Evolutionary conservation across 37 sponge, comb jelly and placozoan species (phyloP), one percentile per base, ranked within the genome.

Genomic region (Haliclona indistincta): DNA sequence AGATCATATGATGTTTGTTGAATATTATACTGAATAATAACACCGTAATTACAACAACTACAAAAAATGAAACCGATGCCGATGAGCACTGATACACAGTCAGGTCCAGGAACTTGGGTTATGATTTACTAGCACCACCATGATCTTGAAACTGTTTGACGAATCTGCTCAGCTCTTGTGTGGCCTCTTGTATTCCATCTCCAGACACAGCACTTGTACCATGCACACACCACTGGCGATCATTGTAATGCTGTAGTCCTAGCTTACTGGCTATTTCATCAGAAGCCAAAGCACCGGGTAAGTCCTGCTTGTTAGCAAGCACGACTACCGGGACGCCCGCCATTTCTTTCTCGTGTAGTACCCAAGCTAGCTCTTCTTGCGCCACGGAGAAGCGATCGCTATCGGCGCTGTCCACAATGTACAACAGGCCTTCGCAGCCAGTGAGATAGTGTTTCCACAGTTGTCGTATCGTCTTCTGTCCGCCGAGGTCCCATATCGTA

Each of bases 281-380:
- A 7, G 89, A 80, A 0, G 81, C 53, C 1, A 19, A 26, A 28
- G 96, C 96, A 10, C 68, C 38, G 4, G 92, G 86, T 54, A 91
- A 58, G 60, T 95, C 96, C 58, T 95, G 96, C 53, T 95, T 95
- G 71, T 95, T 95, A 3, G 92, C 96, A 63, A 91, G 45, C 0
- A 95, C 53, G 35, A 95, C 76, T 32, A 95, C 33, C 0, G 96
- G 96, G 0, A 95, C 92, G 3, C 83, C 85, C 15, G 17, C 45
- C 89, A 95, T 88, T 41, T 91, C 92, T 17, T 84, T 47, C 51
- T 47, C n/a, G 15, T 71, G 2, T 73, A 89, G 42, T 20, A 89
- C 78, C 70, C 75, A 78, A 4, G 51, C 73, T 10, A 89, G 72
- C 26, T 83, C 90, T 15, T 72, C 80, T 37, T 56, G 30, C n/a